phyloP scores from a whole-genome alignment of 2,888 invertebrate genomes.

The Spatulosminthurus flaviceps region DNA sequence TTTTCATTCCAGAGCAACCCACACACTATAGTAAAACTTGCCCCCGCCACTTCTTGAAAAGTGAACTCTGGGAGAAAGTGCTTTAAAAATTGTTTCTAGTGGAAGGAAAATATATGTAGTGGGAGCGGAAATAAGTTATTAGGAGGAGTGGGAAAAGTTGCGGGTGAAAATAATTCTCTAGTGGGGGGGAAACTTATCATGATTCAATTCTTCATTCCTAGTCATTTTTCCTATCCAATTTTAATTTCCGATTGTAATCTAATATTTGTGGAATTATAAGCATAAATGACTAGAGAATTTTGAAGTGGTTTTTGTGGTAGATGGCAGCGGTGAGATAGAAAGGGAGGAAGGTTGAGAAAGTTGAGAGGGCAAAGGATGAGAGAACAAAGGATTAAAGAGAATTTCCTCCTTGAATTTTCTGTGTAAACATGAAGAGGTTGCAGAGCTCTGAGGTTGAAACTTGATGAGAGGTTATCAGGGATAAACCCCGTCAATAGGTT shows the following conservation, averaged over 20 bases:
- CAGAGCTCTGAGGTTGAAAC: constrained; percentile 27
- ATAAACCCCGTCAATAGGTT: too few species aligned
- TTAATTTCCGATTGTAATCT: too few species aligned
- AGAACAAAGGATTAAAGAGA: too few species aligned
- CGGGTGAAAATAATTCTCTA: neutral
- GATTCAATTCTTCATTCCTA: too few species aligned
- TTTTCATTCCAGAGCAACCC: neutral
- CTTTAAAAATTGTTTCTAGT: too few species aligned
- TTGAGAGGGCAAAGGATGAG: neutral
- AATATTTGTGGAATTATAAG: too few species aligned
- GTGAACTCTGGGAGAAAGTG: too few species aligned
- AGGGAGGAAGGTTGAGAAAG: neutral
- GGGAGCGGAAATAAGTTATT: too few species aligned
- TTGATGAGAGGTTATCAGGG: too few species aligned
- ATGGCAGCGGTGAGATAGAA: neutral
- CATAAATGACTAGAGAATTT: neutral
- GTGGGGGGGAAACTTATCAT: neutral
- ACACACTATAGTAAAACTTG: neutral
- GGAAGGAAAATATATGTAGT: too few species aligned
- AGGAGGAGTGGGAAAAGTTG: neutral
- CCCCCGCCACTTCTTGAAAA: neutral
- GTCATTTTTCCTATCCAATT: too few species aligned
- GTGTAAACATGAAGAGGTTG: constrained; percentile 23
- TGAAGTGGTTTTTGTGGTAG: neutral
- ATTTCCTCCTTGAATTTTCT: neutral